Conservation (phyloP, 2,888 invertebrate genomes). For the Thera britannica region DNA sequence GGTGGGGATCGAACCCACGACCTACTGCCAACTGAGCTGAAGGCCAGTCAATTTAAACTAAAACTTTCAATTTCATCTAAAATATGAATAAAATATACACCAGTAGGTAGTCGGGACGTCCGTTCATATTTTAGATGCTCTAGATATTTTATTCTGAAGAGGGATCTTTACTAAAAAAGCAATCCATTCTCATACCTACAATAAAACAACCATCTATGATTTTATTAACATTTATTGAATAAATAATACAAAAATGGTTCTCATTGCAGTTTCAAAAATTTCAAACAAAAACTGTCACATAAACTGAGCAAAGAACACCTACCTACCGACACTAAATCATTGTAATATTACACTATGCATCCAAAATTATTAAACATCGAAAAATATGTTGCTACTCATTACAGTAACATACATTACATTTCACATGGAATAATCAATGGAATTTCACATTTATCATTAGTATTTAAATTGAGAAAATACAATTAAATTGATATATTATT, state of each 20-base stretch:
- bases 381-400: slow-evolving; percentile 68
- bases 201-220: slow-evolving; percentile 55
- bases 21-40: too few relatives aligned
- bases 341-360: slow-evolving; percentile 57
- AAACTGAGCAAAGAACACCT: slow-evolving; percentile 75
- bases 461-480: slow-evolving; percentile 49
- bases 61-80: too few relatives aligned
- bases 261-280: slow-evolving; percentile 72
- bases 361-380: slow-evolving; percentile 66
- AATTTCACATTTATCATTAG: slow-evolving; percentile 55
- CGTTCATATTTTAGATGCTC: too few relatives aligned
- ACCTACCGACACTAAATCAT: slow-evolving; percentile 62
- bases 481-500: slow-evolving; percentile 42
- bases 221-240: slow-evolving; percentile 85
- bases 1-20: too few relatives aligned
- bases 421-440: slow-evolving; percentile 68
- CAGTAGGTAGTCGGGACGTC: too few relatives aligned
- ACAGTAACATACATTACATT: slow-evolving; percentile 59
- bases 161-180: neutral
- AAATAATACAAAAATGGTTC: slow-evolving; percentile 83
- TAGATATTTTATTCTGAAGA: neutral
- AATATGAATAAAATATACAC: too few relatives aligned
- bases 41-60: too few relatives aligned
- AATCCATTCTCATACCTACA: neutral
- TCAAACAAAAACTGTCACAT: slow-evolving; percentile 68